Base-by-base conservation (phyloP, 2,888 invertebrate genomes). In the Sturmia bella region DNA sequence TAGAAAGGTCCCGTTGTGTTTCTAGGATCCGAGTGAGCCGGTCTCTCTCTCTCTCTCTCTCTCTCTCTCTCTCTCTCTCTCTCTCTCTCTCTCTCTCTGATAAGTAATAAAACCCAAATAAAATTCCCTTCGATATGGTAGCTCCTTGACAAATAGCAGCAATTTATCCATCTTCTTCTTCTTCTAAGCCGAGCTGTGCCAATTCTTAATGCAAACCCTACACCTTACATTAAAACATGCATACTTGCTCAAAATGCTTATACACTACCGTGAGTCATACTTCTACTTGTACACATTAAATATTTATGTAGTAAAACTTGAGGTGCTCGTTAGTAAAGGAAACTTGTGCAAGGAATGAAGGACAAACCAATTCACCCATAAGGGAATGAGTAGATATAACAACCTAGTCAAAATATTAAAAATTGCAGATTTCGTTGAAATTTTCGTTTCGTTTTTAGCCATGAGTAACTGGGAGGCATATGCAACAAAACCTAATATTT, bases 391-490 rank as follows among this genome's bases (percentile, higher is more conserved):
- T 39, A 43, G n/a, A 70, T 43, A 24, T 56, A 52, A 76, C 66
- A 66, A 64, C 21, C 63, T 39, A 77, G 74, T 74, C 61, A 70
- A 70, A 78, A 82, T 74, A 78, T 70, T 52, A 74, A 69, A 74
- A 56, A 69, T 52, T 69, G 63, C 54, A 63, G 68, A 48, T 56
- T 63, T 52, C 24, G 37, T 69, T 61, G 45, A 45, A 78, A 66
- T 52, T 54, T 12, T 74, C 24, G 9, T 27, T 63, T 61, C 32
- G 32, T 73, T 68, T 48, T n/a, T 6, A 61, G 39, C 41, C 41
- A 73, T 32, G 52, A 45, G 17, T 59, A 76, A 61, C 68, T 66
- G 43, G 52, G 69, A 69, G 37, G 21, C 24, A 61, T 39, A 7
- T 43, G 15, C 32, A 56, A 12, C 17, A 45, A 21, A 24, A 52